Conservation (phyloP, 2,797 vertebrate species). For the Notamacropus eugenii region DNA sequence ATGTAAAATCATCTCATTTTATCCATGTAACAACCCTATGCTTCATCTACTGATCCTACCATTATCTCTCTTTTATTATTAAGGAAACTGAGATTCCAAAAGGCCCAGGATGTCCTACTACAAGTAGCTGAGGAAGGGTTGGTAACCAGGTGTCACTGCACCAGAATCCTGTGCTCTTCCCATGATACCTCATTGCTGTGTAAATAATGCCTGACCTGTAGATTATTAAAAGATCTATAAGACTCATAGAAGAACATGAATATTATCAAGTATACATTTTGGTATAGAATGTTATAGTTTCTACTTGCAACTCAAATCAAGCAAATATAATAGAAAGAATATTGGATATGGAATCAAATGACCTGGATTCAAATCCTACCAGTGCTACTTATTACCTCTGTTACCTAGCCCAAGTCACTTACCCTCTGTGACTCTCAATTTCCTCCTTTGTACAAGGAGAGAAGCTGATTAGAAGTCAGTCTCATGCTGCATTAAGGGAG, state of each 20-base stretch:
- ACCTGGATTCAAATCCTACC: not conserved
- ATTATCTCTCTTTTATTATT: not conserved
- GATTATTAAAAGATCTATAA: not conserved
- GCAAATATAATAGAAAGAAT: not conserved
- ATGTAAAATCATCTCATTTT: not conserved
- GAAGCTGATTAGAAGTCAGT: not conserved
- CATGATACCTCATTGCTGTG: not conserved
- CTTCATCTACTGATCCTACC: not conserved
- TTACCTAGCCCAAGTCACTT: not conserved
- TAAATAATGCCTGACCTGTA: not conserved
- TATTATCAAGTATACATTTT: not conserved
- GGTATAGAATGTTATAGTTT: not conserved
- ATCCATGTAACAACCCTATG: not conserved
- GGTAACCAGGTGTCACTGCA: not conserved
- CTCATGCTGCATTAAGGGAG: not conserved
- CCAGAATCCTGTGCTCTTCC: not conserved
- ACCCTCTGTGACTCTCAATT: not conserved
- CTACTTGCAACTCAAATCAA: not conserved
- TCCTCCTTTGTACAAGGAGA: not conserved
- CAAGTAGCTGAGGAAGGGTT: not conserved
- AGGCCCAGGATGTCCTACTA: not conserved
- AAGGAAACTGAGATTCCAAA: not conserved
- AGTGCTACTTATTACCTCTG: not conserved
- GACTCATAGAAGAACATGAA: not conserved
- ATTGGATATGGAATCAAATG: not conserved